Evolutionary conservation across 2,888 invertebrate species (phyloP).

Genomic region (Ichneumoninae sp.): DNA sequence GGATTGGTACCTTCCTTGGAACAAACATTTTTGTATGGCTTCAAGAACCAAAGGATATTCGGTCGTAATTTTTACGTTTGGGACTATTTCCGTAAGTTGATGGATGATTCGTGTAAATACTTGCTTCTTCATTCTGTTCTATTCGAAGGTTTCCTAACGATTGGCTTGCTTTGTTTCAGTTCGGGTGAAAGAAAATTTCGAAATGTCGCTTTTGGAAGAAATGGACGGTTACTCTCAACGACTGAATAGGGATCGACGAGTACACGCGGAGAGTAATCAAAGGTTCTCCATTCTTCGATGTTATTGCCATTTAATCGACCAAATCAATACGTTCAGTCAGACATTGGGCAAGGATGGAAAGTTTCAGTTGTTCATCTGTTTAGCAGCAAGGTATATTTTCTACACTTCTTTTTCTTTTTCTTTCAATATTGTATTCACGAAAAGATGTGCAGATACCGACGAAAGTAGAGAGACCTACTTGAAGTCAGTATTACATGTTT

Average conservation of each 20-base stretch:
- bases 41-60: conserved; percentile 96
- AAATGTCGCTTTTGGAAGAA: conserved; percentile 89
- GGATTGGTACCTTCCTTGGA: conserved; percentile 97
- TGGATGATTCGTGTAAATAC: conserved; percentile 3
- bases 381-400: conserved; percentile 92
- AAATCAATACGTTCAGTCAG: conserved; percentile 93
- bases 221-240: conserved; percentile 83
- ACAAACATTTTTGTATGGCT: conserved; percentile 97
- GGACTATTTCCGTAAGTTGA: conserved; percentile 96
- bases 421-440: neutral
- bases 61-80: conserved; percentile 98
- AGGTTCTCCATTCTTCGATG: conserved; percentile 90
- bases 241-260: conserved; percentile 77
- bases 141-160: neutral
- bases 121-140: neutral
- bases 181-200: conserved; percentile 92
- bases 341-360: conserved; percentile 99
- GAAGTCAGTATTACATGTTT: neutral
- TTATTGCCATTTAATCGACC: conserved; percentile 95
- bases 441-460: conserved; percentile 12
- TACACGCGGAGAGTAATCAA: conserved; percentile 78
- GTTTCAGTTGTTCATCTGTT: conserved; percentile 98
- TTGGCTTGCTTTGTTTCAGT: conserved; percentile 85
- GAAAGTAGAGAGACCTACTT: conserved; percentile 24
- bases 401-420: conserved; percentile 4